Conservation (phyloP, 2,888 invertebrate species). For the Cosmorhoe ocellata region DNA sequence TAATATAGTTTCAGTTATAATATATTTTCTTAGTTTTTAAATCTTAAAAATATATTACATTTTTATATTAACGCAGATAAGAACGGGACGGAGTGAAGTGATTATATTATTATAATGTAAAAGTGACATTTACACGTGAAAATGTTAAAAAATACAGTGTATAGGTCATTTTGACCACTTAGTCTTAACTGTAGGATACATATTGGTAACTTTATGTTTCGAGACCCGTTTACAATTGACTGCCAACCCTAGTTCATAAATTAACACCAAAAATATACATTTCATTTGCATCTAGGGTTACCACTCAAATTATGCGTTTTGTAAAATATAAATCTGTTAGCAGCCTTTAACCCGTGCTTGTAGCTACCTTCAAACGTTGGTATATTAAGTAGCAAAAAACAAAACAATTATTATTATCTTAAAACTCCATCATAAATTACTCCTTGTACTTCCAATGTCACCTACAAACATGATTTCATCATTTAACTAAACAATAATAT, state of each 20-base stretch:
- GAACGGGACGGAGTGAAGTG: conserved; percentile 60
- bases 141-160: conserved; percentile 38
- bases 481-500: conserved; percentile 48
- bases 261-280: conserved; percentile 34
- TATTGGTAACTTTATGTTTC: conserved; percentile 78
- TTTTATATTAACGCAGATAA: conserved; percentile 51
- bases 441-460: conserved; percentile 62
- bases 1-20: too few species aligned
- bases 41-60: conserved; percentile 24
- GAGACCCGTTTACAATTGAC: conserved; percentile 68
- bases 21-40: conserved; percentile 13
- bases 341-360: conserved; percentile 68
- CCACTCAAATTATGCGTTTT: conserved; percentile 42
- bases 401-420: too few species aligned
- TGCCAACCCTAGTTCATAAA: conserved; percentile 50
- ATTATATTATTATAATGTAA: conserved; percentile 25
- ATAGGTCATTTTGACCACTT: conserved; percentile 45
- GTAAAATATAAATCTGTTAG: conserved; percentile 53
- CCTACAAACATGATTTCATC: conserved; percentile 64
- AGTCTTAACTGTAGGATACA: conserved; percentile 61
- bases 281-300: conserved; percentile 45
- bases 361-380: conserved; percentile 54
- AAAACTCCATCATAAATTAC: conserved; percentile 56
- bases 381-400: conserved; percentile 61
- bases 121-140: conserved; percentile 49